Percentiles rank a stretch among this genome's conserved stretches.
Evolutionary conservation across 2,113 vertebrate species (phyloP).

Genomic region (Oryctolagus cuniculus): DNA sequence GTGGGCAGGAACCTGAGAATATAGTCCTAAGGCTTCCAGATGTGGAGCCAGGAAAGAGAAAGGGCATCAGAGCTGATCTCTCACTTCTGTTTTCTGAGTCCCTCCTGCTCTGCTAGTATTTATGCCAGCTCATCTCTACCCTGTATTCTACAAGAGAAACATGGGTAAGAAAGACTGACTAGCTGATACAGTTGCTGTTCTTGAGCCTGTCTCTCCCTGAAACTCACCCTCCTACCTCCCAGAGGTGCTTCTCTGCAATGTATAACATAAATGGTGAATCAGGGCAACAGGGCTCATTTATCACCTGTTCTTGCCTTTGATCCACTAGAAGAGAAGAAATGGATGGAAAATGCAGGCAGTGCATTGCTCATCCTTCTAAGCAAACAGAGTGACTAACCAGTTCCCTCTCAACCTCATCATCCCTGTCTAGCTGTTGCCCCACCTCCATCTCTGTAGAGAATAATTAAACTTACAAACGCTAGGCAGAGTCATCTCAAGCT

Average conservation of each 20-base stretch:
- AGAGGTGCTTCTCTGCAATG: background rate
- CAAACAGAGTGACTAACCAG: constrained; percentile 41
- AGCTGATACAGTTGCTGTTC: background rate
- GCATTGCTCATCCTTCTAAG: constrained; percentile 20
- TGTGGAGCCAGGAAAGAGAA: too few species aligned
- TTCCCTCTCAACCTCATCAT: constrained; percentile 29
- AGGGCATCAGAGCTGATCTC: background rate
- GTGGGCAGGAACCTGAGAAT: too few species aligned
- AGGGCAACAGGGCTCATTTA: constrained; percentile 17
- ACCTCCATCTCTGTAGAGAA: constrained; percentile 5
- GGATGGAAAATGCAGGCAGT: background rate
- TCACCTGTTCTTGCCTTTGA: constrained; percentile 54
- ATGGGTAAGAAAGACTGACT: too few species aligned
- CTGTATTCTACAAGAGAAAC: too few species aligned
- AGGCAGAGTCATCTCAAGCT: constrained; percentile 24
- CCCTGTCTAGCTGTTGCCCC: background rate
- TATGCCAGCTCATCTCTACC: too few species aligned
- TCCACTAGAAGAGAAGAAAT: background rate
- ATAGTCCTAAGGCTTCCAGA: too few species aligned
- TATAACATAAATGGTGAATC: constrained; percentile 24
- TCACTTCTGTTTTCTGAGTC: too few species aligned
- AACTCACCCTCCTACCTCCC: background rate
- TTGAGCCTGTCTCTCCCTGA: background rate
- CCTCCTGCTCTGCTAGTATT: too few species aligned
- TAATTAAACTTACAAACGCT: constrained; percentile 59